phyloP scores from a whole-genome alignment of 2,888 invertebrate species.

The Macrostomum cliftonense region DNA sequence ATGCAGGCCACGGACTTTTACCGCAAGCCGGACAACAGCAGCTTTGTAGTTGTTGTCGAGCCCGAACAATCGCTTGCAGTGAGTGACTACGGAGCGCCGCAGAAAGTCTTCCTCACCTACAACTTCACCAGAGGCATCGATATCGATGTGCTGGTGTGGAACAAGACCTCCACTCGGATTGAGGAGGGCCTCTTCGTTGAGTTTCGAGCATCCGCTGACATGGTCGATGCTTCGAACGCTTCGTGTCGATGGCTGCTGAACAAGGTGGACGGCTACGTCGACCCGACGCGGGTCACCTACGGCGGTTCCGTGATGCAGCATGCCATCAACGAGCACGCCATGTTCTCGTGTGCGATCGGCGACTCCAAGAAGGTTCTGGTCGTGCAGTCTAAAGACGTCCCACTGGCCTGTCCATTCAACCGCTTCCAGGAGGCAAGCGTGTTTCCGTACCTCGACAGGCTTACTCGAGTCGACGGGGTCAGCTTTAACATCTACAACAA shows the following conservation, averaged over 20 bases:
- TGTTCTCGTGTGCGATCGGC: slow-evolving; percentile 16
- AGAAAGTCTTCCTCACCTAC: slow-evolving; percentile 20
- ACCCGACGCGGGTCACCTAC: slow-evolving; percentile 20
- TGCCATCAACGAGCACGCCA: slow-evolving; percentile 19
- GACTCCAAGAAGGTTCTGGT: slow-evolving; percentile 12
- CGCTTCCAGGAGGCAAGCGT: slow-evolving; percentile 16
- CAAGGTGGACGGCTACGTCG: slow-evolving; percentile 20
- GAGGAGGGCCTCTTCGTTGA: slow-evolving; percentile 23
- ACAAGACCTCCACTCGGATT: slow-evolving; percentile 24
- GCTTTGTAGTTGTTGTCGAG: slow-evolving; percentile 15
- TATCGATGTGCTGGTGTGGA: slow-evolving; percentile 20
- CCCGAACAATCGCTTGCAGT: slow-evolving; percentile 14
- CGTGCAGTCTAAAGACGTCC: slow-evolving; percentile 19
- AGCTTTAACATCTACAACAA: slow-evolving; percentile 29
- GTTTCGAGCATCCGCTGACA: slow-evolving; percentile 16
- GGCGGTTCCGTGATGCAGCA: slow-evolving; percentile 30
- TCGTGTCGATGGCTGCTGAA: slow-evolving; percentile 16
- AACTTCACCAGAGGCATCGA: slow-evolving; percentile 6
- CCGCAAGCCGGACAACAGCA: slow-evolving; percentile 11
- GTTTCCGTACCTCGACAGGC: slow-evolving; percentile 21
- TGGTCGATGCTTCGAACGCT: slow-evolving; percentile 6
- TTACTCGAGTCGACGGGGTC: slow-evolving; percentile 19
- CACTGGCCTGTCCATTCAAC: slow-evolving; percentile 19
- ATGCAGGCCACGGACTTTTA: not conserved
- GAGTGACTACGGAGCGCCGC: slow-evolving; percentile 22